Evolutionary conservation across 2,797 vertebrate species (phyloP), one percentile per base, ranked within the genome.

Genomic region (Leuciscus waleckii): DNA sequence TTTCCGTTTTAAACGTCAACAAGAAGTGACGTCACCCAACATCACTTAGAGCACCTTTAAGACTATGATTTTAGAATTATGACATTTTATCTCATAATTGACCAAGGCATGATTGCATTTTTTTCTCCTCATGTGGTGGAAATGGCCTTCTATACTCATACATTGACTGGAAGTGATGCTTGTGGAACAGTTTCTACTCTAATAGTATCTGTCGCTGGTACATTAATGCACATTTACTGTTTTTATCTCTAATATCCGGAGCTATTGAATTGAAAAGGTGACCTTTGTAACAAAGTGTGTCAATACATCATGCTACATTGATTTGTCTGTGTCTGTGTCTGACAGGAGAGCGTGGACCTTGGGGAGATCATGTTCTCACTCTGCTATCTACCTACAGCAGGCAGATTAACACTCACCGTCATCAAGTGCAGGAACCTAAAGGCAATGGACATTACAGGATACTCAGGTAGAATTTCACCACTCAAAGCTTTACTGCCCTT

Each of bases 331-430:
- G 23, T 85, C 26, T 85, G 29, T 86, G 41, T 88, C 32, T 61
- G 37, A 90, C 93, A 99, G 98, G 98, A 99, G 90, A 99, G 97
- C 16, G 98, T 99, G 90, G 98, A 99, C 94, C 95, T 99, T 87
- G 98, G 98, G 35, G 98, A 99, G 95, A 97, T 99, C 95, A 99
- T 99, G 98, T 99, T 99, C 92, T 99, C 98, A 56, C 96, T 99
- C 67, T 99, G 98, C 94, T 99, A 99, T 94, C 95, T 99, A 92
- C 98, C 98, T 88, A 99, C 98, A 0, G 98, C 98, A 16, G 98
- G 98, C 86, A 95, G 98, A 91, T 97, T 99, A 92, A 99, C 98
- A 61, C 93, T 99, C 83, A 99, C 98, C 0, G 98, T 99, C 93
- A 99, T 99, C 94, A 99, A 99, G 91, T 99, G 97, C 92, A 97